Base-by-base conservation (phyloP, 2,888 invertebrate genomes). In the Fissipunctia ypsillon region DNA sequence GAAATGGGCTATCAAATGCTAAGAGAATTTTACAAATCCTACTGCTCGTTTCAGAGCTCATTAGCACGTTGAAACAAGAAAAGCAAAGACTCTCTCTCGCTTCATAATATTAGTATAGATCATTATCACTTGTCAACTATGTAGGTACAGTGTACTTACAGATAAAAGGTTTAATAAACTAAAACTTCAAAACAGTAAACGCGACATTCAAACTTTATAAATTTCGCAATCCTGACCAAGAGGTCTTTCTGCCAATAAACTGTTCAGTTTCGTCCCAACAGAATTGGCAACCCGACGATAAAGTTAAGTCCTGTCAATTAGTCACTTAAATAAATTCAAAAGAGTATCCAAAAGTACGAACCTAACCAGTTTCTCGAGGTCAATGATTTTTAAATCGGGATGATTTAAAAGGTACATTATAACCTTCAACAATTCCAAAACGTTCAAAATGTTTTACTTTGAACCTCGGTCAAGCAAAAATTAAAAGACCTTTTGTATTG, bases 291-390 rank as follows among this genome's bases (percentile, higher is more conserved):
- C 16, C 25, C 16, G 0, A 35, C 25, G 35, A 16, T n/a, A 48
- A 57, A 48, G 16, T 72, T 45, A 9, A 57, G 19, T 56, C 28
- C 57, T 22, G 45, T 57, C 31, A 22, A 41, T 72, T 41, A 48
- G 6, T 50, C 35, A 59, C 12, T 72, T 43, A 60, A 66, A 70
- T 69, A 57, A 57, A 71, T 57, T 71, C 45, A 35, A 54, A 35
- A 38, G 6, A 41, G 41, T 61, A 45, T 45, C 16, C 22, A 25
- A 48, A 56, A 45, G 5, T 31, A 28, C 45, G 4, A 2, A 48
- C 1, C 41, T 16, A 35, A 76, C 45, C 66, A 28, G 73, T 79
- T 67, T 67, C 25, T 19, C 5, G 66, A 54, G 73, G 50, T 64
- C 78, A 67, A 52, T 79, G 77, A 38, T 57, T 63, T 50, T 61